Evolutionary conservation across 2,113 vertebrate species (phyloP), one percentile per base, ranked within the genome.

Genomic region (Noturus placidus): DNA sequence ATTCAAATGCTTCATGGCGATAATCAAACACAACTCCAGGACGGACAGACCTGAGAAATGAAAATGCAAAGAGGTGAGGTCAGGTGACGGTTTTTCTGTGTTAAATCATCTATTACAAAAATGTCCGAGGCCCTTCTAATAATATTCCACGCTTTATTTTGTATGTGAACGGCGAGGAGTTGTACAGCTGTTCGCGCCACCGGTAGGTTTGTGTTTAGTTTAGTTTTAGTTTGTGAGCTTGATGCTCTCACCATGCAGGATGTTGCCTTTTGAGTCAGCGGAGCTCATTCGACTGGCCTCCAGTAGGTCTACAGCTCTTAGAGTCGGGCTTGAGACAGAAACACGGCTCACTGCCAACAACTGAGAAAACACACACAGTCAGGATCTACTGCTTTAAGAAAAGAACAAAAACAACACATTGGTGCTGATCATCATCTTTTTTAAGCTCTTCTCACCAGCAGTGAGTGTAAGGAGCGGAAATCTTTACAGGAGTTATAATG

Each of bases 1-100:
- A 17, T 97, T 97, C 83, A 99, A 93, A 94, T 99, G 98, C 89
- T 99, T 99, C 97, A 99, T 99, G 86, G 98, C 97, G 82, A 99
- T 99, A 87, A 99, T 93, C 22, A 99, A 95, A 91, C 98, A 99
- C 87, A 99, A 94, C 93, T 99, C 98, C 92, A 99, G 92, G 87
- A 99, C 95, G 77, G 97, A 99, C 80, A 99, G 89, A 91, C 98
- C 98, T 99, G 89, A 57, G 57, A 4, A 2, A 42, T 27, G 33
- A 61, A 74, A 82, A 19, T 2, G 15, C 38, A 74, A 74, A 10
- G 8, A 50, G 46, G 46, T 50, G 46, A 50, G 46, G 30, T 19
- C 0, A 1, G 30, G 5, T 65, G 42, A 74, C 17, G 4, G 20
- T 27, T 35, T 70, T 10, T 38, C 30, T 33, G 33, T 69, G 15